Evolutionary conservation across 2,888 invertebrate genomes (phyloP).

Genomic region (Heliconius sara): DNA sequence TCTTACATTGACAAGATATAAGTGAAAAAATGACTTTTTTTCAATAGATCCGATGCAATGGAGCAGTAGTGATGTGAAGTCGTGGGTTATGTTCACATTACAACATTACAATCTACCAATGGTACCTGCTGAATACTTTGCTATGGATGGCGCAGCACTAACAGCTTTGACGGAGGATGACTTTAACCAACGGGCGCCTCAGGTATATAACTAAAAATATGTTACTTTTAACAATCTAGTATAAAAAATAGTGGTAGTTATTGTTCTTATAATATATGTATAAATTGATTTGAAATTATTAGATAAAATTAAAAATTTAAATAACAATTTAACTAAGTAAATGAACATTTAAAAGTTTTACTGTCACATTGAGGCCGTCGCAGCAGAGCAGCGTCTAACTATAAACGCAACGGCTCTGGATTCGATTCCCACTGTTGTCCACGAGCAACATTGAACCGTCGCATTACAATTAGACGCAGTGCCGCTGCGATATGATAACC

Average conservation of each 20-base stretch:
- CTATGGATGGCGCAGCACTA: slow-evolving; percentile 90
- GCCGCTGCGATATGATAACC: no score
- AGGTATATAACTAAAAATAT: slow-evolving; percentile 81
- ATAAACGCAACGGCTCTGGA: no score
- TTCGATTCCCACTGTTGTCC: no score
- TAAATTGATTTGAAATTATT: no score
- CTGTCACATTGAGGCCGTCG: no score
- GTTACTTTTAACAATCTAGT: neutral
- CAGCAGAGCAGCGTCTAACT: no score
- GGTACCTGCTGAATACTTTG: slow-evolving; percentile 89
- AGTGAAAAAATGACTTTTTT: neutral
- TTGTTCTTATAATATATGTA: neutral
- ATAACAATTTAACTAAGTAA: no score
- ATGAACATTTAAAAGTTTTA: no score
- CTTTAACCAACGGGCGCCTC: slow-evolving; percentile 91
- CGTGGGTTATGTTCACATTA: slow-evolving; percentile 95
- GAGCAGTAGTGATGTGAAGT: slow-evolving; percentile 92
- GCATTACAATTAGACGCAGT: no score
- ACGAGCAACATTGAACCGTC: no score
- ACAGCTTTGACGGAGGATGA: slow-evolving; percentile 92
- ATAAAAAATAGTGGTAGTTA: neutral
- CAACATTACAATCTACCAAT: slow-evolving; percentile 90
- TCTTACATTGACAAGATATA: neutral
- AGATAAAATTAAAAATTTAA: no score
- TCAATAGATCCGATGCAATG: slow-evolving; percentile 93